Base-by-base conservation (phyloP, 1,140 invertebrate genomes). In the Rhopalosiphum padi region DNA sequence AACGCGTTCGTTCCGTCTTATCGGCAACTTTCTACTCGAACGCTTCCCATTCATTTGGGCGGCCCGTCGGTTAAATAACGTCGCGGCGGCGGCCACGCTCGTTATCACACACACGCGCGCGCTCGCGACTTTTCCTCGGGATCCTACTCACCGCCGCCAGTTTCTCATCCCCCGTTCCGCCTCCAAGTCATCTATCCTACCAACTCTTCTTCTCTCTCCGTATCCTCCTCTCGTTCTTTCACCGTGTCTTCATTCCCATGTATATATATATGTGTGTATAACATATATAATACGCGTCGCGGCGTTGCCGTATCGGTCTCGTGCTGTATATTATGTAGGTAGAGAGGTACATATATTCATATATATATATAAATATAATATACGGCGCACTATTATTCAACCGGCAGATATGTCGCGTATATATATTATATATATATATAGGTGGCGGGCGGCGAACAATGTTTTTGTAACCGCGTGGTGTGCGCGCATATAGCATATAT, bases 21-120 rank as follows among this genome's bases (percentile, higher is more conserved):
- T 93, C 91, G 82, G 91, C 91, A 93, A 93, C 91, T 93, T 93
- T 93, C 91, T 93, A 86, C 91, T 93, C 48, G 77, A 93, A 93
- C 91, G 91, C 77, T 93, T 83, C 91, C 77, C 91, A 86, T 93
- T 93, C 82, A 93, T 93, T 85, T 53, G 82, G 48, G 48, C 91
- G 91, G 48, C 90, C 68, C 77, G n/a, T 91, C 90, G 60, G 68
- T 48, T 93, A 93, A 93, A 93, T 53, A 51, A 86, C 48, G 48
- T 51, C 68, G 82, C 82, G 91, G 91, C 90, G 90, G 90, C 91
- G 82, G 77, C 77, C 91, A 51, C 91, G 91, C 68, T 93, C 91
- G 91, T 93, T 93, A 93, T 93, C 91, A 93, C 48, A 53, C 91
- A 37, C 91, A 92, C 91, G 35, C 77, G 35, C 77, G 41, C 90